These are phyloP conservation scores for Crotalus helleri DNA, from an alignment of 2,113 vertebrate genomes.

Conservation along the genomic window DNA sequence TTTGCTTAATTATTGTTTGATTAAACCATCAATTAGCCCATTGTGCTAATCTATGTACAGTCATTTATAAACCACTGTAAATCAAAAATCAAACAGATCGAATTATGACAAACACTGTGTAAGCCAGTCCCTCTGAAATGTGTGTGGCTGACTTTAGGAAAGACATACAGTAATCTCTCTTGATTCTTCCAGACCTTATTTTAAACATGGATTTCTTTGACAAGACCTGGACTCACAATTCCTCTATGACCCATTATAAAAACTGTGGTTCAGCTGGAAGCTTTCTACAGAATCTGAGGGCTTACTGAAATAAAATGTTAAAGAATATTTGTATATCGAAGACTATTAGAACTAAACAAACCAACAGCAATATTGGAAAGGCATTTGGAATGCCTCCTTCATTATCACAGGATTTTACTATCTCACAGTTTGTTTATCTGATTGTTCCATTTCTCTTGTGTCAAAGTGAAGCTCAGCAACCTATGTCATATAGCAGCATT, in stretches of 20 bases:
- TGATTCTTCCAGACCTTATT: not conserved
- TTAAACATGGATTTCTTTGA: not conserved
- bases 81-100: not conserved
- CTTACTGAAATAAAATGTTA: not conserved
- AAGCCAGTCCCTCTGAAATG: not conserved
- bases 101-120: not conserved
- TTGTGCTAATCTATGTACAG: not conserved
- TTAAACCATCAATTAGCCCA: not conserved
- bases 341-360: not conserved
- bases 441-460: not conserved
- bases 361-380: not conserved
- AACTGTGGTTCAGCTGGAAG: not conserved
- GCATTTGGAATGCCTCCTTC: not conserved
- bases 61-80: not conserved
- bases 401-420: not conserved
- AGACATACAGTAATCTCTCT: not conserved
- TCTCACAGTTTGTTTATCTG: not conserved
- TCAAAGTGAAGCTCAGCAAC: not conserved
- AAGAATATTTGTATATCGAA: not conserved
- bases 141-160: not conserved
- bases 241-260: not conserved
- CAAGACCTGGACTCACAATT: not conserved
- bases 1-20: not conserved
- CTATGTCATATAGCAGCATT: not conserved
- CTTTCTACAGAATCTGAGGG: not conserved